Evolutionary conservation across 64 coral and sea anemone genomes (phyloP), one percentile per base, ranked within the genome.

Genomic region (Actinia equina): DNA sequence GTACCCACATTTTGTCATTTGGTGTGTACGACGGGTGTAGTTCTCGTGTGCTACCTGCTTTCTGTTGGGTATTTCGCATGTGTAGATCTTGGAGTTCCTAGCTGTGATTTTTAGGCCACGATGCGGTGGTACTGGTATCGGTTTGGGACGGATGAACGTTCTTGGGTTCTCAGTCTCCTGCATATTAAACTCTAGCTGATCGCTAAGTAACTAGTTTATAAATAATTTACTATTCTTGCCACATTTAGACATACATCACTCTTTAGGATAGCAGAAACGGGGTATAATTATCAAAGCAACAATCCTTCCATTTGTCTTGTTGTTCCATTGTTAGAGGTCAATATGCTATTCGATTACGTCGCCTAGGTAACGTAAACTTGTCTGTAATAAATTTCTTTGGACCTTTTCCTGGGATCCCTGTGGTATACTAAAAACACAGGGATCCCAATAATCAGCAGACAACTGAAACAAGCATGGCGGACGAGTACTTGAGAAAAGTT

Each of bases 1-100:
- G 85, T 98, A 98, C 43, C 96, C 96, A 86, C 96, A 98, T 30
- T 89, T 92, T 18, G 84, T 92, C 86, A 98, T 98, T 82, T 95
- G 93, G 26, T 93, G 90, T 19, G 64, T 90, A 64, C 96, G 88
- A 41, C 96, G 85, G 55, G 86, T 89, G 85, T 90, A 95, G 71
- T 98, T 98, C 17, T 98, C 93, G 30, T 81, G 92, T 41, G 96
- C 93, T n/a, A 98, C 93, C 85, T 98, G 89, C 17, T 63, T 87
- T 23, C 96, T 89, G 0, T 88, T 90, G 30, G 96, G 96, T 26
- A 93, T 85, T 59, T 92, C 93, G 18, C 96, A 98, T 56, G 93
- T 95, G 22, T 98, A 98, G 2, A 98, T 83, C 19, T 79, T 92
- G 0, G 93, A 83, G 71, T 92, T 95, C 12, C 96, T 79, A 51